Conservation (phyloP, 2,113 vertebrate genomes). For the Gnathonemus longibarbis region DNA sequence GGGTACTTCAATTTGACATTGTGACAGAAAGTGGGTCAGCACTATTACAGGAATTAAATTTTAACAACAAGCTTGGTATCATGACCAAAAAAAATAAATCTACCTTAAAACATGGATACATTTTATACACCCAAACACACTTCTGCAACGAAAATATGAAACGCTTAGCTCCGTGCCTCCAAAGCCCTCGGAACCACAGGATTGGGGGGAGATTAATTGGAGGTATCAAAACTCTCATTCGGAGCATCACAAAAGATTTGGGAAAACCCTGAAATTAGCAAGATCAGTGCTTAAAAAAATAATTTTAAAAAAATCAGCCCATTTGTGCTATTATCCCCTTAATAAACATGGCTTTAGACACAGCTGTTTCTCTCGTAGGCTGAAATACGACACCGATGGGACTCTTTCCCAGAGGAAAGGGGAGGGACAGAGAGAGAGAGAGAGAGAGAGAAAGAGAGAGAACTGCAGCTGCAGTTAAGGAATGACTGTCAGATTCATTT, state of each 20-base stretch:
- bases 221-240: constrained; percentile 4
- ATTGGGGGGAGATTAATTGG: neutral
- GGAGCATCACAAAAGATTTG: neutral
- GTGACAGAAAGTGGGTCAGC: neutral
- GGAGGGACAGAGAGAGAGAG: neutral
- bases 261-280: constrained; percentile 11
- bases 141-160: neutral
- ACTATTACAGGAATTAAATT: neutral
- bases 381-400: neutral
- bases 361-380: neutral
- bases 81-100: neutral
- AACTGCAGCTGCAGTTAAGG: neutral
- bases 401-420: neutral
- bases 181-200: neutral
- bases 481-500: constrained; percentile 1
- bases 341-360: constrained; percentile 10
- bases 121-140: neutral
- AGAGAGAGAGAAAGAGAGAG: neutral
- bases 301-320: neutral
- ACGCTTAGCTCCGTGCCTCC: neutral
- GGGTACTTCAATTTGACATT: neutral
- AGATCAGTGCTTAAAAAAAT: constrained; percentile 16
- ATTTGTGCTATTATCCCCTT: neutral
- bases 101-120: neutral
- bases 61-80: neutral